Conservation (phyloP, 2,113 vertebrate genomes). For the Clarias gariepinus region DNA sequence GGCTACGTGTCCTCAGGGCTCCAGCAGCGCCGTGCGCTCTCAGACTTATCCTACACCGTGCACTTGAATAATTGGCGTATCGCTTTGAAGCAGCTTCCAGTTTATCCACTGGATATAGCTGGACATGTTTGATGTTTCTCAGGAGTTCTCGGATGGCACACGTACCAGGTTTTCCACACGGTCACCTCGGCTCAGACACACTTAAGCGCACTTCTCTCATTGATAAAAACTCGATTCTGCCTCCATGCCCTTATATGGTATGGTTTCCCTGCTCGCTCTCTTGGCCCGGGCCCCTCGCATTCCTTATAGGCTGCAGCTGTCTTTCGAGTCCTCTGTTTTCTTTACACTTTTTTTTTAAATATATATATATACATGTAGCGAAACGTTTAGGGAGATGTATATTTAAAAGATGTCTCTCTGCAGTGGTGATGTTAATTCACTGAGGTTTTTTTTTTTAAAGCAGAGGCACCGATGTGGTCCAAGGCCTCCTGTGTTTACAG, state of each 20-base stretch:
- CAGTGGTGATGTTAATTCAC: slow-evolving; percentile 57
- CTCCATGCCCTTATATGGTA: slow-evolving; percentile 97
- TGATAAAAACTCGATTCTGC: slow-evolving; percentile 96
- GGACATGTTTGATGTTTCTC: slow-evolving; percentile 1
- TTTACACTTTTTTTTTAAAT: slow-evolving; percentile 43
- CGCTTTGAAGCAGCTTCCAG: slow-evolving; percentile 5
- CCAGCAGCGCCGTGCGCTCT: neutral
- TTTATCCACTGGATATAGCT: neutral
- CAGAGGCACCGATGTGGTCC: neutral
- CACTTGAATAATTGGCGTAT: neutral
- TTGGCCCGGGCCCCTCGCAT: slow-evolving; percentile 89
- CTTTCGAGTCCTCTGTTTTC: slow-evolving; percentile 79
- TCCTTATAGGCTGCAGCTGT: slow-evolving; percentile 97
- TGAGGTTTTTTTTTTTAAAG: neutral
- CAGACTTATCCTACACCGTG: neutral
- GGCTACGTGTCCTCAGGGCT: neutral
- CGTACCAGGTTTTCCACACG: neutral
- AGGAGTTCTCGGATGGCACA: neutral
- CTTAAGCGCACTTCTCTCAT: slow-evolving; percentile 75
- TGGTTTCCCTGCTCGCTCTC: slow-evolving; percentile 86
- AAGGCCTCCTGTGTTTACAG: slow-evolving; percentile 19
- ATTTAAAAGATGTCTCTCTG: slow-evolving; percentile 36
- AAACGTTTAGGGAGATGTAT: slow-evolving; percentile 61
- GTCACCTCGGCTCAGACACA: slow-evolving; percentile 53
- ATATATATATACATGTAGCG: slow-evolving; percentile 35